These are phyloP conservation scores for Gnatocerus cornutus DNA, from an alignment of 2,888 invertebrate genomes.

Conservation along the genomic window DNA sequence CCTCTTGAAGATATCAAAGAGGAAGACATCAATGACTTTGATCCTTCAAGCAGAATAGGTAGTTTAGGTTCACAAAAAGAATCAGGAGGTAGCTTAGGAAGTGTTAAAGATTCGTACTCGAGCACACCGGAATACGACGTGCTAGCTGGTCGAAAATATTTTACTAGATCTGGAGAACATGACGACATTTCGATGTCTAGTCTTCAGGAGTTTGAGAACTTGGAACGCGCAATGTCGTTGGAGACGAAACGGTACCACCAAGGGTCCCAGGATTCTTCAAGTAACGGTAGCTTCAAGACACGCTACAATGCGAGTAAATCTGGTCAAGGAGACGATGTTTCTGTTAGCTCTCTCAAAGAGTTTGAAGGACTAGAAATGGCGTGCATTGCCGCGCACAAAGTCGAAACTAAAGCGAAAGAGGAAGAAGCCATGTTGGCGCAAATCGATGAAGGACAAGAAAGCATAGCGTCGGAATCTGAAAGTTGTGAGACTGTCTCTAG, in stretches of 20 bases:
- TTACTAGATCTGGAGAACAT: slow-evolving; percentile 87
- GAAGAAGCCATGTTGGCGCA: slow-evolving; percentile 84
- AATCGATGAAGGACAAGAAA: slow-evolving; percentile 73
- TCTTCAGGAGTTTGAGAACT: slow-evolving; percentile 93
- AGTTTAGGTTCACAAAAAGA: slow-evolving; percentile 85
- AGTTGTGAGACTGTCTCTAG: slow-evolving; percentile 77
- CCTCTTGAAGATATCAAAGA: slow-evolving; percentile 94
- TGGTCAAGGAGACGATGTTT: slow-evolving; percentile 88
- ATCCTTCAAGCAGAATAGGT: slow-evolving; percentile 83
- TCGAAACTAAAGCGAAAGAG: slow-evolving; percentile 88
- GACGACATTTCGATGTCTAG: slow-evolving; percentile 95
- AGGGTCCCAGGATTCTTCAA: slow-evolving; percentile 86
- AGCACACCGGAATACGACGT: slow-evolving; percentile 95
- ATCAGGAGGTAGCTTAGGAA: slow-evolving; percentile 83
- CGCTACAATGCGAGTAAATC: slow-evolving; percentile 81
- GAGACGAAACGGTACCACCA: slow-evolving; percentile 84
- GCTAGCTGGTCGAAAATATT: slow-evolving; percentile 86
- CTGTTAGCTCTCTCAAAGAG: slow-evolving; percentile 90
- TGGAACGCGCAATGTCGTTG: slow-evolving; percentile 88
- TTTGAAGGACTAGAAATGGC: slow-evolving; percentile 94
- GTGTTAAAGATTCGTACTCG: slow-evolving; percentile 90
- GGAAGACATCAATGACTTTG: slow-evolving; percentile 91
- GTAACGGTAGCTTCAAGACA: slow-evolving; percentile 86
- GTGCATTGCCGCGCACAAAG: slow-evolving; percentile 86
- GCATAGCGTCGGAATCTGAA: slow-evolving; percentile 74